These are phyloP conservation scores for Pomacea maculata DNA, from an alignment of 1,140 invertebrate species.

Conservation along the genomic window DNA sequence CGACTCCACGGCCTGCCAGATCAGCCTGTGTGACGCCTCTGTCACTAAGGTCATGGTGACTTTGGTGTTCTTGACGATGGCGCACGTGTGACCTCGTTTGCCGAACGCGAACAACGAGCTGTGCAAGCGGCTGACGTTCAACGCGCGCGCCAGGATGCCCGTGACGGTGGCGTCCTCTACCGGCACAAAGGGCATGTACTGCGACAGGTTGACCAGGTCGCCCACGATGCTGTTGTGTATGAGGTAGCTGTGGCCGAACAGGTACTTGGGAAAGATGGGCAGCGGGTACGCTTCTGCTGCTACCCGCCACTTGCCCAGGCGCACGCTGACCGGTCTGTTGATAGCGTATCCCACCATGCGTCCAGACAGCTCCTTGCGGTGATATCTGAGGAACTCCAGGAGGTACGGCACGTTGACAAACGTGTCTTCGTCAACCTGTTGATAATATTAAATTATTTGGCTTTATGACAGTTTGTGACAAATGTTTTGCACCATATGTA, in stretches of 20 bases:
- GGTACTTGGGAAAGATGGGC: constrained; percentile 47
- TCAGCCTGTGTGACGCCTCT: too few relatives aligned
- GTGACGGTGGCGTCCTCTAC: constrained; percentile 68
- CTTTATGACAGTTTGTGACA: too few relatives aligned
- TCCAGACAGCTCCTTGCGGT: background rate
- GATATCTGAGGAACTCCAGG: constrained; percentile 18
- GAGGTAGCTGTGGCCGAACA: constrained; percentile 56
- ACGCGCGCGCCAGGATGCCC: constrained; percentile 58
- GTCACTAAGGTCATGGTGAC: too few relatives aligned
- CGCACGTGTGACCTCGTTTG: background rate
- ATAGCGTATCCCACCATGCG: constrained; percentile 14
- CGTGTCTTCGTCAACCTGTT: constrained; percentile 81
- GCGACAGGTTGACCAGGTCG: constrained; percentile 39
- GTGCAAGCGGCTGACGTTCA: constrained; percentile 29
- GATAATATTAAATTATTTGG: too few relatives aligned
- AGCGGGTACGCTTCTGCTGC: constrained; percentile 19
- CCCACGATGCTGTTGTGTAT: constrained; percentile 44
- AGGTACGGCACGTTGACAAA: constrained; percentile 76
- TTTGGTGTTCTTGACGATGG: too few relatives aligned
- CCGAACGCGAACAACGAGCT: background rate
- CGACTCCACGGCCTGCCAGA: too few relatives aligned
- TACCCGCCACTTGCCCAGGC: constrained; percentile 23
- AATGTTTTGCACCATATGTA: too few relatives aligned
- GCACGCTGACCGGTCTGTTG: background rate
- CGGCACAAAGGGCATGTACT: constrained; percentile 47